Base-by-base conservation (phyloP, 2,888 invertebrate genomes). In the Trissolcus japonicus region DNA sequence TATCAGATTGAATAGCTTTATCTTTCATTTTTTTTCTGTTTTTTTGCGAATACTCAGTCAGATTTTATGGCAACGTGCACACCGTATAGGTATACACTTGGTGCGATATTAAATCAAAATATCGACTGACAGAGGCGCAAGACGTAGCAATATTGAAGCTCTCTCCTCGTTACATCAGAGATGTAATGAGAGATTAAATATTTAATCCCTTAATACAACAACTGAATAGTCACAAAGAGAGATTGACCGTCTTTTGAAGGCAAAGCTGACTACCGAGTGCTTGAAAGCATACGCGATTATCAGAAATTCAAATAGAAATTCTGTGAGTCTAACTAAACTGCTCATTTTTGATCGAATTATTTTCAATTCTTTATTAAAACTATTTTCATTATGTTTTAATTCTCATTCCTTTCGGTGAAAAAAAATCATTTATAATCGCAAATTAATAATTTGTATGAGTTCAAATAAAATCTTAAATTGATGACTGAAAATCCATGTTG, bases 231-330 rank as follows among this genome's bases (percentile, higher is more conserved):
- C 59, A 54, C 73, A 78, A 75, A 71, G 67, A 62, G 67, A 80
- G 80, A 82, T 82, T 80, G 80, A 79, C 80, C 73, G 80, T 66
- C 76, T 77, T 80, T 81, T 61, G 75, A 65, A 68, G 68, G 79
- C 68, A 72, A 72, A 79, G 73, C 60, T 71, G 76, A 76, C 81
- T 80, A 78, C 81, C 79, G 56, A 61, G 67, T 63, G 63, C 55
- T 68, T 76, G 76, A 75, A 79, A 79, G 78, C 79, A 77, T 82
- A 84, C 81, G 81, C 83, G 83, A 83, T 84, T 84, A 83, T 80
- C 80, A 80, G 79, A 80, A 79, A 79, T 81, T 83, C 80, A 71
- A 74, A 67, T 78, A 78, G 75, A 79, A 61, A 78, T 73, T 68
- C 62, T 35, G 35, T 6, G 11, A 1, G 11, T 35, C 35, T 35